These are phyloP conservation scores for Chaetops frenatus DNA, from an alignment of 2,113 vertebrate species.

Conservation along the genomic window DNA sequence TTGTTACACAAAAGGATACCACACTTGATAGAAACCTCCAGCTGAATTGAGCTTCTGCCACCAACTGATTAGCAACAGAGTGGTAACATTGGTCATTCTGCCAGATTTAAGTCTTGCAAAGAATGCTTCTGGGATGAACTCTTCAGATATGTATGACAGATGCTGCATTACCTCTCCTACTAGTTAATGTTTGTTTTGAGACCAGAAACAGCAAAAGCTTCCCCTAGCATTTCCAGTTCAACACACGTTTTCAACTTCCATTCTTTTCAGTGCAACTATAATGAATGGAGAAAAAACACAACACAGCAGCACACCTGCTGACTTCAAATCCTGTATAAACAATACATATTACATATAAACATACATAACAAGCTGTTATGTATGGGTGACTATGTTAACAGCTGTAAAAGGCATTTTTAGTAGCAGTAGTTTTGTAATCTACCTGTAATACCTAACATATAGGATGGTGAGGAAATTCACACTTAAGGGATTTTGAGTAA, in stretches of 20 bases:
- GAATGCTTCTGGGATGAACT: neutral
- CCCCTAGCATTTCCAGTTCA: neutral
- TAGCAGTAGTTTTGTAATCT: neutral
- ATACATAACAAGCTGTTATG: neutral
- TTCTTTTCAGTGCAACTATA: neutral
- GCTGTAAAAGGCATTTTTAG: neutral
- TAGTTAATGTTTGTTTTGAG: neutral
- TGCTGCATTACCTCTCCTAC: neutral
- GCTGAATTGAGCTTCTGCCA: neutral
- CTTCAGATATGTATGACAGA: neutral
- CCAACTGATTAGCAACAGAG: neutral
- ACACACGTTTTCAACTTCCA: neutral
- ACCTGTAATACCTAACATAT: neutral
- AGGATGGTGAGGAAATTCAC: neutral
- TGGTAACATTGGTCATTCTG: neutral
- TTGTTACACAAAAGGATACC: neutral
- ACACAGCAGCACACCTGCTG: neutral
- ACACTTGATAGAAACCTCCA: neutral
- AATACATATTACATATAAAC: no score
- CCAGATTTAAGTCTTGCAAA: neutral
- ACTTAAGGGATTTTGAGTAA: neutral
- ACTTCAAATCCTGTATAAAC: neutral
- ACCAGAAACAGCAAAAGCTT: neutral
- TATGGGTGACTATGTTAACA: rapidly evolving
- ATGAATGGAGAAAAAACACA: neutral